Conservation (phyloP, 2,888 invertebrate species). For the Bugula neritina region DNA sequence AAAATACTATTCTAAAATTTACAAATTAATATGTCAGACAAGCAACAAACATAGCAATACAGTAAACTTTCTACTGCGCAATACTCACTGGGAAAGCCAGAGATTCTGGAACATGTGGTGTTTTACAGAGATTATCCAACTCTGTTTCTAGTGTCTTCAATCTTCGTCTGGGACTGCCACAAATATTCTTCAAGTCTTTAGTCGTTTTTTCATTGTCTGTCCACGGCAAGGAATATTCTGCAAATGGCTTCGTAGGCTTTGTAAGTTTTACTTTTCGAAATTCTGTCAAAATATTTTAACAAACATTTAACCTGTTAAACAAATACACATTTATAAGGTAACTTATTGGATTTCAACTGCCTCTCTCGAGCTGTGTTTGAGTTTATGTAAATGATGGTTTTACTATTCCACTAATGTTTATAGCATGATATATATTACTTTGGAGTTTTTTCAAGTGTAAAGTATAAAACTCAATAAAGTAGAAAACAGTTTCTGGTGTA, state of each 20-base stretch:
- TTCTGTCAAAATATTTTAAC: no score
- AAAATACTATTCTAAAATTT: no score
- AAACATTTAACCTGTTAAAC: no score
- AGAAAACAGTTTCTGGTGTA: no score
- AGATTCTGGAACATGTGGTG: background rate
- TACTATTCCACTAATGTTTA: no score
- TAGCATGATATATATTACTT: no score
- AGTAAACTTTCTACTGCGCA: background rate
- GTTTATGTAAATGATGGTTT: no score
- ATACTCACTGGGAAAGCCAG: no score
- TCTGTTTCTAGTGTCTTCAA: constrained; percentile 16
- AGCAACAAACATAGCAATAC: background rate
- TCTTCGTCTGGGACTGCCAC: background rate
- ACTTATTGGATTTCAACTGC: background rate
- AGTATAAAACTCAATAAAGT: no score
- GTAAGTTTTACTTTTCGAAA: background rate
- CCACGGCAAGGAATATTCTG: background rate
- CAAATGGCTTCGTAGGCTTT: background rate
- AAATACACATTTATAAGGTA: no score
- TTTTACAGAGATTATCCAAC: background rate
- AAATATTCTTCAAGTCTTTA: background rate
- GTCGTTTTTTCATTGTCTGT: background rate
- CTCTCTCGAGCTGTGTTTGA: background rate
- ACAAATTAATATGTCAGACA: background rate
- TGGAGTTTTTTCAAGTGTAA: no score